Evolutionary conservation across 2,888 invertebrate genomes (phyloP), one percentile per base, ranked within the genome.

Genomic region (Hirtodrosophila trivittata): DNA sequence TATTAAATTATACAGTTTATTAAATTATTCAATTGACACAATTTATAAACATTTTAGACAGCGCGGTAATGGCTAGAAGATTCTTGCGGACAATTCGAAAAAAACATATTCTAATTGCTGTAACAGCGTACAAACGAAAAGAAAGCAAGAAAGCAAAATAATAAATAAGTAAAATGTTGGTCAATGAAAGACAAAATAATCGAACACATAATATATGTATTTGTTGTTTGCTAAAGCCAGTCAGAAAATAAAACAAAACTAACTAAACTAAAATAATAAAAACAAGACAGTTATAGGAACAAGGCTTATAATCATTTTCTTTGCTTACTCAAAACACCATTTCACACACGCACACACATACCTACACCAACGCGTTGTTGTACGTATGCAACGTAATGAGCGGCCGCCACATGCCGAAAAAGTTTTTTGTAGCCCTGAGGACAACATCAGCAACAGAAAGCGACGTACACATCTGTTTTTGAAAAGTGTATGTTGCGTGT

Each of bases 351-450:
- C 25, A 35, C 30, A 8, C 32, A 32, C 25, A 43, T 26, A 35
- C 42, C 14, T 8, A 32, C 25, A 56, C 8, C 52, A 13, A 43
- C 42, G n/a, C n/a, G n/a, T n/a, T n/a, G n/a, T n/a, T n/a, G n/a
- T 45, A 42, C 69, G 67, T 54, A 42, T 55, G 46, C 64, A 52
- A 38, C 69, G 77, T 52, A 74, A 65, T 58, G 59, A 65, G 75
- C 65, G 58, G 35, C 65, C 37, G 59, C 56, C 75, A 70, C 73
- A 77, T 70, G 75, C 65, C 67, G 57, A 33, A 71, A 66, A 66
- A 64, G 68, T 38, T 73, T 76, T 64, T 74, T 52, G 73, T 62
- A 66, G 59, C 65, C 46, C 50, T 60, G n/a, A n/a, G 63, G 56
- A 50, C 45, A 69, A 21, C 47, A 59, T 43, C 42, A 45, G 30